Evolutionary conservation across 2,113 vertebrate genomes (phyloP), one percentile per base, ranked within the genome.

Genomic region (Lutjanus erythropterus): DNA sequence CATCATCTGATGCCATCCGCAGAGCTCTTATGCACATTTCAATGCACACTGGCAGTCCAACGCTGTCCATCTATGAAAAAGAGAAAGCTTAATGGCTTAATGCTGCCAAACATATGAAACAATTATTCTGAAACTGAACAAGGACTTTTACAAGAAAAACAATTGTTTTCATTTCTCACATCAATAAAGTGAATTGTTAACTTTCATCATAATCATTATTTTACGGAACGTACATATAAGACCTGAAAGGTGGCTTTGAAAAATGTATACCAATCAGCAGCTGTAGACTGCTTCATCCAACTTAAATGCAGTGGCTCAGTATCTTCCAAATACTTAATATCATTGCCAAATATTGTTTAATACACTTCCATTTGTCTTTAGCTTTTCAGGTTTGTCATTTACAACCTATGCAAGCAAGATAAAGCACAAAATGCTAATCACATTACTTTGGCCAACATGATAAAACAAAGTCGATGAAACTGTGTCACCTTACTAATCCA

Each of bases 11-110:
- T 78, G 97, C 96, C 91, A 99, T 94, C 41, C 94, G 96, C 77
- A 99, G 81, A 9, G 98, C 97, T 89, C 96, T 96, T 62, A 99
- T 95, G 83, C 98, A 99, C 73, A 99, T 92, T 78, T 99, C 98
- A 83, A 99, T 96, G 89, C 97, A 99, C 35, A 95, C 95, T 55
- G 96, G 96, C 79, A 98, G 94, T 77, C 98, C 98, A 90, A 93
- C 94, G 59, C 92, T 93, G 90, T 96, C 96, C 4, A 97, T 95
- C 98, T 99, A 88, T 64, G 33, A 62, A 87, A 91, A 91, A 80
- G 82, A 90, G 21, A 42, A 65, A 49, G 49, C 4, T 1, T 1
- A 53, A 37, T 75, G 1, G 53, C 15, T 52, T 23, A 50, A 46
- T 33, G 16, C 50, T 53, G 29, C 10, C 6, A 23, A 70, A 55